Evolutionary conservation across 2,113 vertebrate genomes (phyloP), one percentile per base, ranked within the genome.

Genomic region (Propithecus coquereli): DNA sequence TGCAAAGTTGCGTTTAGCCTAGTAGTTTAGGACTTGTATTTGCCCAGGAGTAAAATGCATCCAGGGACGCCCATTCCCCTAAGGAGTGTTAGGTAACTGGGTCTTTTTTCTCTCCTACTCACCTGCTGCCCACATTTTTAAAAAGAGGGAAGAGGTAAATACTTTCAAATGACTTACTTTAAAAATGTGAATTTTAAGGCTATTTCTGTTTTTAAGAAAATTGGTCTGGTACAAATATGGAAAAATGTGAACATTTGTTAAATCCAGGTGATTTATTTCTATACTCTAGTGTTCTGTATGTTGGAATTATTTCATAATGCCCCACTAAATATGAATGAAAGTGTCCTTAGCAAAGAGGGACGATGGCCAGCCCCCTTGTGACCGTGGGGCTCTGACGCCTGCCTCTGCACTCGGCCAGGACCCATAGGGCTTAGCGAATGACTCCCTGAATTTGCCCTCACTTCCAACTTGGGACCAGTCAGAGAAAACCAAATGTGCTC

Each of bases 341-440:
- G 25, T 23, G 0, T 37, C 43, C 13, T 47, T 50, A 34, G 54
- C n/a, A 54, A 20, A 9, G 23, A 81, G 59, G 52, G 13, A 34
- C 11, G 3, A 30, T 43, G 10, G 57, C 25, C 23, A n/a, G 50
- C 13, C n/a, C 54, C 37, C 22, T 3, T 1, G 1, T 9, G 17
- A 20, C 45, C n/a, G 17, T 8, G 45, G 16, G 20, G 14, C 2
- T 3, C 27, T 20, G 23, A 30, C 40, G 6, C 70, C 57, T 13
- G 27, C 14, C 25, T 17, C 16, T 32, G 54, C 7, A 22, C 54
- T 20, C 6, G 34, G 5, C 10, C n/a, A 9, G 17, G 47, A 30
- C 1, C 14, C 11, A 20, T 5, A 10, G 32, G 25, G 5, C 45
- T 40, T n/a, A 30, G 12, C 25, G 13, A 30, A 3, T 6, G 30